phyloP scores from a whole-genome alignment of 2,797 vertebrate genomes.

The Heliangelus exortis region DNA sequence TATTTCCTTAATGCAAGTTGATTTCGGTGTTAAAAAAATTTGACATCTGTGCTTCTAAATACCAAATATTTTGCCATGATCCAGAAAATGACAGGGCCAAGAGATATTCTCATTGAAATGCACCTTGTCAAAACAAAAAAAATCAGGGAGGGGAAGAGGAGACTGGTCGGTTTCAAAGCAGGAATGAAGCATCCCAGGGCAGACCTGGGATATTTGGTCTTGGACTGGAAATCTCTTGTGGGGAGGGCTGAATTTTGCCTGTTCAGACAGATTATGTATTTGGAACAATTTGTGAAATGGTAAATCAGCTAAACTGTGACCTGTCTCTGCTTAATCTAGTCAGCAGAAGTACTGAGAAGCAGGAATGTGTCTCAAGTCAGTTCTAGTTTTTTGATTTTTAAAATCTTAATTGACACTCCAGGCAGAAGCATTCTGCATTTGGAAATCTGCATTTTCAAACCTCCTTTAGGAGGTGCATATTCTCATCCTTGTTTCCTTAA shows the following conservation, averaged over 20 bases:
- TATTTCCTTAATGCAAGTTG: neutral
- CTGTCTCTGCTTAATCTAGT: neutral
- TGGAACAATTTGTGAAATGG: neutral
- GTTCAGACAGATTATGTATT: neutral
- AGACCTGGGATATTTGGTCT: neutral
- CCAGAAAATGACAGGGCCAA: neutral
- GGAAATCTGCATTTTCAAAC: neutral
- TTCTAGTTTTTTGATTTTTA: neutral
- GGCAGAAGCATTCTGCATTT: neutral
- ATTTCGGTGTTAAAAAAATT: neutral
- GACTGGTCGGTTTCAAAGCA: neutral
- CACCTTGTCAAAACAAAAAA: constrained; percentile 10
- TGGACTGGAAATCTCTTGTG: neutral
- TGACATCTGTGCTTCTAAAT: neutral
- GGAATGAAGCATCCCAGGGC: neutral
- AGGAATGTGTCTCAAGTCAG: neutral
- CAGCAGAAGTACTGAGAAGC: neutral
- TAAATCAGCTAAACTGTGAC: neutral
- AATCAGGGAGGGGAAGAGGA: neutral
- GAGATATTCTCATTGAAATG: neutral
- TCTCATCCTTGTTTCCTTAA: neutral
- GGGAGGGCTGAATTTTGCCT: neutral
- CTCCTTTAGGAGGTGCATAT: neutral
- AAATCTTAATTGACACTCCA: neutral
- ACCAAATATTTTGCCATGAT: neutral